A percentile compares a stretch with the other conserved stretches of the same genome.
Evolutionary conservation across 2,797 vertebrate species (phyloP).

Genomic region (Coregonus ussuriensis): DNA sequence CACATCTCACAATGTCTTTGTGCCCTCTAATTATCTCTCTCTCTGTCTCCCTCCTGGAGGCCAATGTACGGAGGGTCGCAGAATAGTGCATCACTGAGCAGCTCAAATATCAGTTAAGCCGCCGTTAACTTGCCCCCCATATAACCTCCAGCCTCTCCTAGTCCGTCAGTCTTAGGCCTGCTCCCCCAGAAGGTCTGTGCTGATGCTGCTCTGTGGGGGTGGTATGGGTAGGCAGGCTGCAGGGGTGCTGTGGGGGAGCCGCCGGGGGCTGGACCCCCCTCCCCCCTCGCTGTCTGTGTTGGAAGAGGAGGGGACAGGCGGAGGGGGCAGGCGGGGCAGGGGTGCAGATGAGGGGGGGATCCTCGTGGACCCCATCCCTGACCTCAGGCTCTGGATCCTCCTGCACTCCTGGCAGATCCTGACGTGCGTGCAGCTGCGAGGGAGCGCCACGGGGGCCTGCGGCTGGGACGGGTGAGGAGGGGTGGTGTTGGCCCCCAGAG

Average conservation of each 20-base stretch:
- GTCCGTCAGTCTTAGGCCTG: conserved; percentile 68
- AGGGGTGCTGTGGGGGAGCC: conserved; percentile 68
- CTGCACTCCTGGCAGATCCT: conserved; percentile 93
- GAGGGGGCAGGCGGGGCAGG: conserved; percentile 69
- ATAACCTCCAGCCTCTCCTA: conserved; percentile 3
- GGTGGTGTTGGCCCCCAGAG: conserved; percentile 71
- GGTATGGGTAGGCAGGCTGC: conserved; percentile 64
- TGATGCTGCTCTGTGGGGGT: conserved; percentile 71
- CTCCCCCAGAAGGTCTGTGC: conserved; percentile 74
- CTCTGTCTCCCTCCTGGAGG: conserved; percentile 28
- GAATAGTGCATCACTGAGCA: conserved; percentile 43
- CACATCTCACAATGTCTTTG: conserved; percentile 4
- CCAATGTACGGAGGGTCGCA: conserved; percentile 27
- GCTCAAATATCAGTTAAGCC: conserved; percentile 27
- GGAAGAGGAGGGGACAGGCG: conserved; percentile 73
- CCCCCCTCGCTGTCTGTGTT: conserved; percentile 81
- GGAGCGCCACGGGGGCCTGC: conserved; percentile 67
- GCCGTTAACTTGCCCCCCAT: not conserved
- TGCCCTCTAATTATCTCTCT: conserved; percentile 9
- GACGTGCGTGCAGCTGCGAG: conserved; percentile 84
- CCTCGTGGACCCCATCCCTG: conserved; percentile 65
- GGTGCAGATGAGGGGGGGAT: conserved; percentile 73
- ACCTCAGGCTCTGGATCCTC: conserved; percentile 86
- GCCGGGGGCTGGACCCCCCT: conserved; percentile 72
- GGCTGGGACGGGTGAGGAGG: conserved; percentile 66